phyloP scores from a whole-genome alignment of 2,113 vertebrate genomes.

The Mormyrus iriodes region DNA sequence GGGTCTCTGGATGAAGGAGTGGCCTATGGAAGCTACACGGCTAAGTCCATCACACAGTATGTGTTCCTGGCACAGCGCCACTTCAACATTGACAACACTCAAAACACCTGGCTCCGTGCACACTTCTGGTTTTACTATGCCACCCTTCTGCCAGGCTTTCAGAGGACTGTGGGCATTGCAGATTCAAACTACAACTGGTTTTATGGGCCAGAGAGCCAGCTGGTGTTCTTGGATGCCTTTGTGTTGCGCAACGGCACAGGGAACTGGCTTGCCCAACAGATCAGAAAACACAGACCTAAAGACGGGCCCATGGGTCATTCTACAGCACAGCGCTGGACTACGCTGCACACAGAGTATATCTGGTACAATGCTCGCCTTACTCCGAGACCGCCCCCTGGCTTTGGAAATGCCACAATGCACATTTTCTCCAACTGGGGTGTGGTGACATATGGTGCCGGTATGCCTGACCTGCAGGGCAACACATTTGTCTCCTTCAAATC shows the following conservation, averaged over 20 bases:
- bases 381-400: slow-evolving; percentile 68
- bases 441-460: slow-evolving; percentile 86
- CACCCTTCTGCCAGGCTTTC: slow-evolving; percentile 88
- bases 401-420: slow-evolving; percentile 74
- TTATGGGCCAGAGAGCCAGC: slow-evolving; percentile 96
- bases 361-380: slow-evolving; percentile 81
- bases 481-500: slow-evolving; percentile 98
- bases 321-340: slow-evolving; percentile 87
- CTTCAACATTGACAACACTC: slow-evolving; percentile 85
- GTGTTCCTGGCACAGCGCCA: slow-evolving; percentile 88
- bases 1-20: slow-evolving; percentile 95
- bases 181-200: slow-evolving; percentile 99
- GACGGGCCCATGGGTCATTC: slow-evolving; percentile 95
- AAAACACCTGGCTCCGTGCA: slow-evolving; percentile 85
- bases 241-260: slow-evolving; percentile 84
- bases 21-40: slow-evolving; percentile 94
- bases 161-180: slow-evolving; percentile 88
- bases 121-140: slow-evolving; percentile 98
- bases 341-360: slow-evolving; percentile 92
- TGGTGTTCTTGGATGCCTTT: slow-evolving; percentile 88
- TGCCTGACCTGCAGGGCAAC: slow-evolving; percentile 74
- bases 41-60: slow-evolving; percentile 91
- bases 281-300: slow-evolving; percentile 88
- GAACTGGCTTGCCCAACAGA: slow-evolving; percentile 95
- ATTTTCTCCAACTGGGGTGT: slow-evolving; percentile 97